Evolutionary conservation across 2,888 invertebrate genomes (phyloP), one percentile per base, ranked within the genome.

Genomic region (Monochamus alternatus): DNA sequence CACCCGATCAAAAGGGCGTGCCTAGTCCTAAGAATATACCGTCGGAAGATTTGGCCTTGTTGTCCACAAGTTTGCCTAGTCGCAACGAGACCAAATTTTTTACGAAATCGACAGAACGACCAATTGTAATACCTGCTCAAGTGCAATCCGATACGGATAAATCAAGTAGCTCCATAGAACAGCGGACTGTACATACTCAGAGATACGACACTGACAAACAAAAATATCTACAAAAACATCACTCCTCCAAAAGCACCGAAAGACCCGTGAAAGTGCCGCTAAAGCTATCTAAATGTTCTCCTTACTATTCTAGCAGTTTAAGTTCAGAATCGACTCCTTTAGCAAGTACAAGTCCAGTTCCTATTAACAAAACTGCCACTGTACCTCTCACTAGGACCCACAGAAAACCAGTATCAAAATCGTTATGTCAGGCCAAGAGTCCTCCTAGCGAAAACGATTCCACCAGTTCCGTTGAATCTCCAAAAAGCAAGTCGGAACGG

Each of bases 371-470:
- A 87, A 92, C 92, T 69, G 88, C 88, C 9, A 89, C 89, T 9
- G 88, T 89, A 60, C 89, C 89, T 8, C 81, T 89, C 66, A 88
- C 88, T 5, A 78, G 89, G 69, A 84, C 81, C 14, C 89, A 89
- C 78, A 83, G 87, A 47, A 89, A 89, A 80, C 92, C 93, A 0
- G 84, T 93, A 44, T 88, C 93, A 3, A 91, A 92, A 77, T 90
- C 91, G 80, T 90, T 92, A 79, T 91, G 92, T 82, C 92, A 93
- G 12, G 88, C 93, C 47, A 93, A 93, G 85, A 94, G 93, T 87
- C 94, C 94, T 12, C 93, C 94, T 0, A 94, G 94, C 84, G 94
- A 94, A 74, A 94, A 94, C 81, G 94, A 94, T 79, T 94, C 94
- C 0, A 94, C 94, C 77, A 94, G 94, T 83, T 94, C 94, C 0